A percentile compares a stretch with the other conserved stretches of the same genome.
Conservation (phyloP, 92 coral and sea anemone species). For the Heteractis magnifica region DNA sequence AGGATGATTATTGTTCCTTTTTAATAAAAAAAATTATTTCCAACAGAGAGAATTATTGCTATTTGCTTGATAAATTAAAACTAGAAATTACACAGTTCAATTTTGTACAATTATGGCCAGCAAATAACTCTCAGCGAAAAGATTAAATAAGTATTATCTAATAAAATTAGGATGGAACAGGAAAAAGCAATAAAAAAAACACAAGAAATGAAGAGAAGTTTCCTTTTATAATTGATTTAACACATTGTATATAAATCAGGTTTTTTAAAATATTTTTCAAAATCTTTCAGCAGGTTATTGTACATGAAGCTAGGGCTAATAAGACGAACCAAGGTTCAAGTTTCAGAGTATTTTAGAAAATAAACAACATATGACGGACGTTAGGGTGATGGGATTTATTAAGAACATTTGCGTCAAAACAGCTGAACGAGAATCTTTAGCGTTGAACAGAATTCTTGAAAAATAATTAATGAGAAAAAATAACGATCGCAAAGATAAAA, state of each 20-base stretch:
- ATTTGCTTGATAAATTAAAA: background rate
- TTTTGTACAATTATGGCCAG: background rate
- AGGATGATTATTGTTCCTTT: background rate
- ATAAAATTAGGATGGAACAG: background rate
- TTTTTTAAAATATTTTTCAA: background rate
- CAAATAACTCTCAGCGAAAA: background rate
- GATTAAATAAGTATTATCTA: background rate
- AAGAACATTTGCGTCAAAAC: background rate
- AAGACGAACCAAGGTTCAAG: background rate
- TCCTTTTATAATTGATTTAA: background rate
- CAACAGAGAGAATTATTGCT: background rate
- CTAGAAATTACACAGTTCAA: background rate
- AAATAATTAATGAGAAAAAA: background rate
- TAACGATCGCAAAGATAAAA: slow-evolving; percentile 2
- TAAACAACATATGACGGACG: background rate
- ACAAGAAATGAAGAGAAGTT: background rate
- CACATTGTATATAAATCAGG: background rate
- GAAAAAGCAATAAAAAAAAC: background rate
- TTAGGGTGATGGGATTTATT: background rate
- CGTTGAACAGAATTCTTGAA: background rate
- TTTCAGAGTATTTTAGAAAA: background rate
- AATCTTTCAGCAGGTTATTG: background rate
- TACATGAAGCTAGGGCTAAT: background rate
- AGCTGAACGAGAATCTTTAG: background rate
- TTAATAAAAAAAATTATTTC: background rate